Evolutionary conservation across 2,888 invertebrate species (phyloP).

Genomic region (Dicyrtoma fusca): DNA sequence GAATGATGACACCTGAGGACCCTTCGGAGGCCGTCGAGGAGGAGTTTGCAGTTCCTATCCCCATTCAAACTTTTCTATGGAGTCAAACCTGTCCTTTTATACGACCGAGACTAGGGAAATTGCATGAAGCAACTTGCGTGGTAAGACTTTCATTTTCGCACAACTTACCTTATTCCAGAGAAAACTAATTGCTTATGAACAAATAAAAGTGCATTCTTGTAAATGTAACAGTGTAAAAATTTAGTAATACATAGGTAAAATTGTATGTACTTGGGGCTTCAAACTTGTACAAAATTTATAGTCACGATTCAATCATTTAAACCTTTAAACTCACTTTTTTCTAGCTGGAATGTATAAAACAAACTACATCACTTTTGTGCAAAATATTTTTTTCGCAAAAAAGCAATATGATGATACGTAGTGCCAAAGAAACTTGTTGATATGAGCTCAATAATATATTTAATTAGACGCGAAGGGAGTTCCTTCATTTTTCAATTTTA

Average conservation of each 20-base stretch:
- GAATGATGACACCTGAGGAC: slow-evolving; percentile 29
- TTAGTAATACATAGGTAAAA: slow-evolving; percentile 1
- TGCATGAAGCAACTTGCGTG: slow-evolving; percentile 96
- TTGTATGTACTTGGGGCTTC: no score
- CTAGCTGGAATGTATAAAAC: no score
- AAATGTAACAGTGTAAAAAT: no score
- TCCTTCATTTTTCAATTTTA: background rate
- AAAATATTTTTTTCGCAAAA: background rate
- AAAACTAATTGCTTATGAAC: background rate
- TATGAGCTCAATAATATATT: no score
- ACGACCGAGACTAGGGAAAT: slow-evolving; percentile 89
- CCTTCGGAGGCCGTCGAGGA: slow-evolving; percentile 67
- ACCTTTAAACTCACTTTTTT: background rate
- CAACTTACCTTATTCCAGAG: slow-evolving; percentile 2
- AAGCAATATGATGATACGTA: background rate
- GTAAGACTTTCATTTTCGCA: slow-evolving; percentile 66
- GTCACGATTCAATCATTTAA: background rate
- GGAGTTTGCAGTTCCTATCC: slow-evolving; percentile 84
- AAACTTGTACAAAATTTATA: no score
- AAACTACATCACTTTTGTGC: no score
- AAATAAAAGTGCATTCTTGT: no score
- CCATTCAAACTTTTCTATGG: slow-evolving; percentile 97
- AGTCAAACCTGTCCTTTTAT: slow-evolving; percentile 97
- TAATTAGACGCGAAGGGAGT: no score
- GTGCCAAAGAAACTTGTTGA: slow-evolving; percentile 5